Conservation (phyloP, 2,113 vertebrate species). For the Lanius ludovicianus region DNA sequence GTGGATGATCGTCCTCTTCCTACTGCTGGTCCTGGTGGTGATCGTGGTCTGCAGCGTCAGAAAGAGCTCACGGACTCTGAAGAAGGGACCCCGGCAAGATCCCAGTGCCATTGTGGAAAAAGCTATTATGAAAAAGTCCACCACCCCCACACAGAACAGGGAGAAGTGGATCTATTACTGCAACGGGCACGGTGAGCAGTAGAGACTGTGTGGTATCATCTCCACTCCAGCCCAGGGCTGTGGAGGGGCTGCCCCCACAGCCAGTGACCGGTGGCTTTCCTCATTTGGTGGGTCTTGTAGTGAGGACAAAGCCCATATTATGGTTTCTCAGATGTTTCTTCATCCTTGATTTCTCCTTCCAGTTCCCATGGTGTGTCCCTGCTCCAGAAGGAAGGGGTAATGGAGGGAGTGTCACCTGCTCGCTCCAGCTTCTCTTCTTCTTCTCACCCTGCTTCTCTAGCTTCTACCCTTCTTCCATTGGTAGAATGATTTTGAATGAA, state of each 20-base stretch:
- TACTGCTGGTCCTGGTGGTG: constrained; percentile 90
- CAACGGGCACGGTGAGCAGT: constrained; percentile 89
- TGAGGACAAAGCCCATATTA: neutral
- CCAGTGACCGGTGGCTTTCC: neutral
- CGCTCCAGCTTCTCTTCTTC: neutral
- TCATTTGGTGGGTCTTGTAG: neutral
- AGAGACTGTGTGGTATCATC: neutral
- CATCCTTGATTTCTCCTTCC: neutral
- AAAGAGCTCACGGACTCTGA: constrained; percentile 89
- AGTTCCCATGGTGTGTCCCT: neutral
- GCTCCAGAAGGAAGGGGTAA: neutral
- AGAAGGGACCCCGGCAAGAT: constrained; percentile 94
- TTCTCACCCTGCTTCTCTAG: neutral
- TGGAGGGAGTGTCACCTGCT: neutral
- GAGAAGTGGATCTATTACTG: constrained; percentile 97
- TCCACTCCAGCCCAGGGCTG: accelerated
- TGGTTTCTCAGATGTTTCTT: neutral
- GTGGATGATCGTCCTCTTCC: constrained; percentile 96
- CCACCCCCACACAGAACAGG: constrained; percentile 75
- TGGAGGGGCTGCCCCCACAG: neutral
- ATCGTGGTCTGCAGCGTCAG: constrained; percentile 94
- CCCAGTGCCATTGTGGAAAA: constrained; percentile 94
- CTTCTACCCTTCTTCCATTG: neutral
- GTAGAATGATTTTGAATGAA: neutral
- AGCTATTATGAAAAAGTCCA: constrained; percentile 87